Evolutionary conservation across 2,888 invertebrate species (phyloP).

Genomic region (Ornithoptera priamus): DNA sequence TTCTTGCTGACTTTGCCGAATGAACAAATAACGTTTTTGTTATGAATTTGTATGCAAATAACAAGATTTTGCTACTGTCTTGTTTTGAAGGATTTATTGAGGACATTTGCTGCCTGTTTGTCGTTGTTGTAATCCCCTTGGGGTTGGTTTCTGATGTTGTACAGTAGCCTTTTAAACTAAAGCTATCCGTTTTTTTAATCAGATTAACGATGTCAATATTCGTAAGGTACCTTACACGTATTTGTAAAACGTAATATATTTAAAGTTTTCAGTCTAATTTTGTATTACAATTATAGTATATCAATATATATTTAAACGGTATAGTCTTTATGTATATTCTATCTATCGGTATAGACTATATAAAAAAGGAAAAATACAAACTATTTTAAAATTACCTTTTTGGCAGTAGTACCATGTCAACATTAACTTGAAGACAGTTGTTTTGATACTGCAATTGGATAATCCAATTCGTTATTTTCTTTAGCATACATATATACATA

Average conservation of each 20-base stretch:
- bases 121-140: slow-evolving; percentile 47
- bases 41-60: slow-evolving; percentile 74
- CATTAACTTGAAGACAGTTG: too few relatives aligned
- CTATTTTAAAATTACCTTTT: too few relatives aligned
- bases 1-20: slow-evolving; percentile 51
- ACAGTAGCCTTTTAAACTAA: slow-evolving; percentile 49
- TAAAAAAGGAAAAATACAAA: too few relatives aligned
- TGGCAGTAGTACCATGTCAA: too few relatives aligned
- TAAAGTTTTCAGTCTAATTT: not conserved
- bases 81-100: slow-evolving; percentile 56
- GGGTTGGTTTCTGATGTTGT: slow-evolving; percentile 39
- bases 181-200: slow-evolving; percentile 31
- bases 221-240: too few relatives aligned
- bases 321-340: too few relatives aligned
- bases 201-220: not conserved
- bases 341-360: too few relatives aligned
- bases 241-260: too few relatives aligned
- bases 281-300: not conserved
- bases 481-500: too few relatives aligned
- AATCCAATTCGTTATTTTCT: too few relatives aligned
- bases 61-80: slow-evolving; percentile 75
- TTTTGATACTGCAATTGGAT: too few relatives aligned
- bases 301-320: too few relatives aligned
- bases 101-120: slow-evolving; percentile 45
- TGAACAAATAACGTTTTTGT: slow-evolving; percentile 63